Base-by-base conservation (phyloP, 1,140 invertebrate species). In the Drosophila lacertosa region DNA sequence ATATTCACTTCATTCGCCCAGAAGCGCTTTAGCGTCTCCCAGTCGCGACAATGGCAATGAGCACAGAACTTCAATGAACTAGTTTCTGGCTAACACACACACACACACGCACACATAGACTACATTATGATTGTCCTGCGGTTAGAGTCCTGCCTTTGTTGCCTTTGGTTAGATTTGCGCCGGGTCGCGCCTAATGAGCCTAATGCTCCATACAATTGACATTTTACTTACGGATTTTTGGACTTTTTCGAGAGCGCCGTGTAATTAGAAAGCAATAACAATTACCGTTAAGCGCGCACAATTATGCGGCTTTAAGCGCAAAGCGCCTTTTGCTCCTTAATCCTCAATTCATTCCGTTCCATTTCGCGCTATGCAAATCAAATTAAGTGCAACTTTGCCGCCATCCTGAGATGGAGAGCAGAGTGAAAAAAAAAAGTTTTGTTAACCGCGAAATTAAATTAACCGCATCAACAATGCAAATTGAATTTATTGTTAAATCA, bases 231-330 rank as follows among this genome's bases (percentile, higher is more conserved):
- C 58, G 78, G 82, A 77, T 76, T 68, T n/a, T n/a, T n/a, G n/a
- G n/a, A n/a, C n/a, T n/a, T n/a, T n/a, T 88, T 67, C 45, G 53
- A 78, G 64, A 82, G 74, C 76, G 78, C 70, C 50, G 48, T 88
- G 82, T 88, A 88, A 88, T 88, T 88, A 88, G 83, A 88, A 88
- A 88, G 77, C 82, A 78, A 88, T 89, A 88, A 88, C 83, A 82
- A 88, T 88, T 88, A 88, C 67, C 62, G 39, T 71, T 70, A 51
- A 40, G 62, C 48, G 45, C 47, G 63, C 62, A 47, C 74, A 80
- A 80, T 80, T 74, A 50, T 55, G 50, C 32, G 62, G 67, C 40
- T 68, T 71, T 53, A 29, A 47, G 57, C 29, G 24, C 24, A 1
- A 35, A 26, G 24, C 9, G 42, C 50, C 35, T 35, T 77, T 60